A percentile compares a stretch with the other conserved stretches of the same genome.
phyloP scores from a whole-genome alignment of 2,888 invertebrate genomes.

The Melipona beecheii region DNA sequence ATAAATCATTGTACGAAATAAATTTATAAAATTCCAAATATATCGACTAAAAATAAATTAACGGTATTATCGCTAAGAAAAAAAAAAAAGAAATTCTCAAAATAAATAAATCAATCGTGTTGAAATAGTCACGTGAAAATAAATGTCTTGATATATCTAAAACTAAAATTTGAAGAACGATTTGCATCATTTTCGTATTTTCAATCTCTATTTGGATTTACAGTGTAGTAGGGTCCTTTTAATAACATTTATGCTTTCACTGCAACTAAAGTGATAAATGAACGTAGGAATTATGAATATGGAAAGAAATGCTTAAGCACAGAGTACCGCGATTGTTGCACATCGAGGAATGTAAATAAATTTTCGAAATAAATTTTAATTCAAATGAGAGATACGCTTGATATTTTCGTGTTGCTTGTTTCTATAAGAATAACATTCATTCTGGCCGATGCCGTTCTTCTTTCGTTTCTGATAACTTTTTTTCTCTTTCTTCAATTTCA shows the following conservation, averaged over 20 bases:
- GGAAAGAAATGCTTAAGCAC: background rate
- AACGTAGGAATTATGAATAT: background rate
- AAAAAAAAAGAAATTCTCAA: background rate
- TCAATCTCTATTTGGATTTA: background rate
- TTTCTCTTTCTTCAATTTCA: background rate
- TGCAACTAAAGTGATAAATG: background rate
- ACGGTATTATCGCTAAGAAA: background rate
- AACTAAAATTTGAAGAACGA: background rate
- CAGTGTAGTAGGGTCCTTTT: background rate
- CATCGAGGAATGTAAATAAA: background rate
- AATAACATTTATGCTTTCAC: background rate
- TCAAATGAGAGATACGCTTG: background rate
- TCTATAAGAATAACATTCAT: conserved; percentile 39
- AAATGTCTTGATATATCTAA: background rate
- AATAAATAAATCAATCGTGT: background rate
- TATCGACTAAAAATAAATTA: background rate
- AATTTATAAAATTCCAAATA: conserved; percentile 12
- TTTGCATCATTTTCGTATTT: background rate
- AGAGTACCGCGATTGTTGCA: background rate
- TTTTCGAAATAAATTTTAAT: background rate
- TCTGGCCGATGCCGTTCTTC: conserved; percentile 36
- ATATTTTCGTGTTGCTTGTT: conserved; percentile 45
- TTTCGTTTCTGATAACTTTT: background rate
- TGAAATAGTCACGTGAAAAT: background rate
- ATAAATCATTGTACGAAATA: background rate